Conservation (phyloP, 2,113 vertebrate species). For the Ochotona curzoniae region DNA sequence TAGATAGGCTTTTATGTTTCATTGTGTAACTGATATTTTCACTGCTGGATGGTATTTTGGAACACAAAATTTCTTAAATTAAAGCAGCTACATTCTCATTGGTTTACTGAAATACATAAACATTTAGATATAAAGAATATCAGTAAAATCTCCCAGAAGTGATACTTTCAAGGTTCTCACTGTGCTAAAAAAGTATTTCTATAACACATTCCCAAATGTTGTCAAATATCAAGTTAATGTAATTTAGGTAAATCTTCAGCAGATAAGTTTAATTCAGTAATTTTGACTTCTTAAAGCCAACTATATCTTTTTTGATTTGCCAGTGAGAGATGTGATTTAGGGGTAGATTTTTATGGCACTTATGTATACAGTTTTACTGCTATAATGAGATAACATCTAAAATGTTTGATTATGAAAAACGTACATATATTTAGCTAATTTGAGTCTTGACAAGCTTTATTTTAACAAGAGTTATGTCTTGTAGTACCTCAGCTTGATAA, state of each 20-base stretch:
- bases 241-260: slow-evolving; percentile 33
- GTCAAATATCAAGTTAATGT: slow-evolving; percentile 43
- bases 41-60: not conserved
- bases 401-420: slow-evolving; percentile 43
- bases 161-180: slow-evolving; percentile 35
- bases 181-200: not conserved
- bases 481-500: slow-evolving; percentile 14
- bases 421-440: slow-evolving; percentile 41
- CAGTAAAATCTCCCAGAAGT: slow-evolving; percentile 48
- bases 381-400: slow-evolving; percentile 37
- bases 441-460: slow-evolving; percentile 35
- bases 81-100: slow-evolving; percentile 41
- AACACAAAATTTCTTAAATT: slow-evolving; percentile 30
- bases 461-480: slow-evolving; percentile 45
- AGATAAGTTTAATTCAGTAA: slow-evolving; percentile 46
- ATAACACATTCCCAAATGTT: not conserved
- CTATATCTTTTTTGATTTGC: slow-evolving; percentile 46
- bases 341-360: slow-evolving; percentile 48
- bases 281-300: slow-evolving; percentile 51
- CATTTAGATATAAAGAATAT: slow-evolving; percentile 18
- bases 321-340: not conserved
- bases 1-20: slow-evolving; percentile 33
- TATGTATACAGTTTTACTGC: slow-evolving; percentile 39
- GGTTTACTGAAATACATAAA: slow-evolving; percentile 44
- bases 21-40: slow-evolving; percentile 35